A percentile compares a stretch with the other conserved stretches of the same genome.
Evolutionary conservation across 2,113 vertebrate genomes (phyloP).

Genomic region (Syngnathus floridae): DNA sequence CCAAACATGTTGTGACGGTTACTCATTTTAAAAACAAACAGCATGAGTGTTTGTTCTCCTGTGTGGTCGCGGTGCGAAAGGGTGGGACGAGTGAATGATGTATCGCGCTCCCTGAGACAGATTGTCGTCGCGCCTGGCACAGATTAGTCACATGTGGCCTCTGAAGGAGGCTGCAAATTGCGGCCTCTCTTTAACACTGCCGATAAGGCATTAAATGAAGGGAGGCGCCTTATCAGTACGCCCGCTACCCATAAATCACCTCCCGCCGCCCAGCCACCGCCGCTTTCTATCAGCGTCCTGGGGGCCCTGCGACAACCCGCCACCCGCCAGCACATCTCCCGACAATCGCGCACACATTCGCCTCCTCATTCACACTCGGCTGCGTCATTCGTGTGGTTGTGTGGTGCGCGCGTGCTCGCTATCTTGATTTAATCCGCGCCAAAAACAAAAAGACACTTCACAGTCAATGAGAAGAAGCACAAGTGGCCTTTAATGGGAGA

Average conservation of each 20-base stretch:
- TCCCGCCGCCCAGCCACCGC: constrained; percentile 60
- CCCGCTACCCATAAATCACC: constrained; percentile 77
- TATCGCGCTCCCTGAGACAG: constrained; percentile 43
- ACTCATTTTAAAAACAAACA: neutral
- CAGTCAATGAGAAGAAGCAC: constrained; percentile 60
- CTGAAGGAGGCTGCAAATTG: constrained; percentile 80
- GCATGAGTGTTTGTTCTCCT: neutral
- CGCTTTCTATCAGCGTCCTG: constrained; percentile 74
- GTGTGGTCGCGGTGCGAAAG: neutral
- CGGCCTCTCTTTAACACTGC: constrained; percentile 74
- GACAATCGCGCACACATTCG: constrained; percentile 60
- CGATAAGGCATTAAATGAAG: constrained; percentile 79
- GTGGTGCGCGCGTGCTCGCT: constrained; percentile 7
- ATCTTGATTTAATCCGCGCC: constrained; percentile 65
- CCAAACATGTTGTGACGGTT: neutral
- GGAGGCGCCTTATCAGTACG: constrained; percentile 73
- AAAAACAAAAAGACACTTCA: constrained; percentile 63
- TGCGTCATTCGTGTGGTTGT: constrained; percentile 48
- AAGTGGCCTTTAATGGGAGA: constrained; percentile 64
- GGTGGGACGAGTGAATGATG: constrained; percentile 71
- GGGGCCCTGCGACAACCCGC: constrained; percentile 64
- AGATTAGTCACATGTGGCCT: constrained; percentile 78
- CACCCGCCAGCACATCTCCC: constrained; percentile 56
- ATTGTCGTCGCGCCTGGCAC: constrained; percentile 71
- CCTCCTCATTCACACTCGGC: constrained; percentile 61